Base-by-base conservation (phyloP, 2,888 invertebrate genomes). In the Mylabris sibirica region DNA sequence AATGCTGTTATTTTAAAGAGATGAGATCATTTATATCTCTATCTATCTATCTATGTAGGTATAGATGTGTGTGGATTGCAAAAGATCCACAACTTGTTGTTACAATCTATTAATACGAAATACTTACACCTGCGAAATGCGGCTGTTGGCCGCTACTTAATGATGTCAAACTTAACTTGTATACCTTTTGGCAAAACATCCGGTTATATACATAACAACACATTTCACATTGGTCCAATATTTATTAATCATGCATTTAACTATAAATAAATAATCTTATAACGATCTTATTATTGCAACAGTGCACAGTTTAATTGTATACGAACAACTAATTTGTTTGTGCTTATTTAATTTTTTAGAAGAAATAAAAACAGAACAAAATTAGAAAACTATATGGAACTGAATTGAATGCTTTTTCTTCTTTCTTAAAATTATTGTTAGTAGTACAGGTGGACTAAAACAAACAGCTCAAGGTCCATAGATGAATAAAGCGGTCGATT, bases 121-220 rank as follows among this genome's bases (percentile, higher is more conserved):
- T 41, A 53, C 64, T 66, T 68, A 69, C 71, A 74, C 72, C 74
- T 74, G 73, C 72, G 66, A 73, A 73, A 71, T 71, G 72, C 72
- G 74, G 72, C 66, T 74, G 72, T 73, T 71, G 72, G 74, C 74
- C 71, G 68, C 66, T 14, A 57, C 63, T 59, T 73, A 70, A 68
- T 62, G 70, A 73, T 71, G 69, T 65, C 68, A 72, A 68, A 44
- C 65, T 66, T 63, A 44, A 44, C 44, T 44, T 44, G 44, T 62
- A 67, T 69, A 35, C 63, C 67, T 69, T 70, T 74, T 74, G 72
- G 74, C 74, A 74, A 30, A 64, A 53, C 63, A 62, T 66, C 64
- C 64, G 67, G 60, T 66, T 69, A 71, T 61, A 38, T 63, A 64
- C 38, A 41, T 41, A 41, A 68, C 66, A 66, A 66, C 64, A 69